A percentile compares a stretch with the other conserved stretches of the same genome.
phyloP scores from a whole-genome alignment of 1,140 invertebrate genomes.

The Cotesia glomerata region DNA sequence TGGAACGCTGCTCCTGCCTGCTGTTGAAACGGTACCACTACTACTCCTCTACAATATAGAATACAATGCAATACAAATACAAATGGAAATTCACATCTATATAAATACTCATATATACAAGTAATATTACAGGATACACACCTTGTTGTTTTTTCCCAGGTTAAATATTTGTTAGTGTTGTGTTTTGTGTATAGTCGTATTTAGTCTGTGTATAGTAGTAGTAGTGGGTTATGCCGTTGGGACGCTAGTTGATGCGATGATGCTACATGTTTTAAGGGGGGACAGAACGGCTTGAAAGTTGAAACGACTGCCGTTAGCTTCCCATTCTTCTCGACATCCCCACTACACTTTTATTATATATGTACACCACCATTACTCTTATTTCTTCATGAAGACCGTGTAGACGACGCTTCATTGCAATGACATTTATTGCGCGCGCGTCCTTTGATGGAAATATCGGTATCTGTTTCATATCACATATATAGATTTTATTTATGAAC shows the following conservation, averaged over 20 bases:
- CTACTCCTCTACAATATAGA: not conserved
- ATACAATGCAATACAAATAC: no score
- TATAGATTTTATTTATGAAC: not conserved
- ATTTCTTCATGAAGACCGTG: not conserved
- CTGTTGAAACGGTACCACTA: constrained; percentile 16
- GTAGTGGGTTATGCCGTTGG: constrained; percentile 12
- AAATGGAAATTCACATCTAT: not conserved
- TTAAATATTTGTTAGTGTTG: not conserved
- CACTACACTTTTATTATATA: not conserved
- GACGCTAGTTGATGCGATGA: constrained; percentile 1
- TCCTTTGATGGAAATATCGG: constrained; percentile 23
- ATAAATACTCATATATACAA: constrained; percentile 1
- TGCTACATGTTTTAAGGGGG: constrained; percentile 15
- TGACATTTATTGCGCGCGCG: constrained; percentile 7
- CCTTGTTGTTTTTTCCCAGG: constrained; percentile 10
- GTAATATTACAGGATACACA: not conserved
- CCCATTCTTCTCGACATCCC: not conserved
- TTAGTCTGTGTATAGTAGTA: not conserved
- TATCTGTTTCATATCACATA: constrained; percentile 12
- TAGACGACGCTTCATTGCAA: not conserved
- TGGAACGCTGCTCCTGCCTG: not conserved
- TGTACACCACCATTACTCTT: not conserved
- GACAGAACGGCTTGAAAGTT: constrained; percentile 25
- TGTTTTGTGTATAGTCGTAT: no score
- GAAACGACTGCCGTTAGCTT: constrained; percentile 11